These are phyloP conservation scores for Eulacestoma nigropectus DNA, from an alignment of 2,113 vertebrate species.

Conservation along the genomic window DNA sequence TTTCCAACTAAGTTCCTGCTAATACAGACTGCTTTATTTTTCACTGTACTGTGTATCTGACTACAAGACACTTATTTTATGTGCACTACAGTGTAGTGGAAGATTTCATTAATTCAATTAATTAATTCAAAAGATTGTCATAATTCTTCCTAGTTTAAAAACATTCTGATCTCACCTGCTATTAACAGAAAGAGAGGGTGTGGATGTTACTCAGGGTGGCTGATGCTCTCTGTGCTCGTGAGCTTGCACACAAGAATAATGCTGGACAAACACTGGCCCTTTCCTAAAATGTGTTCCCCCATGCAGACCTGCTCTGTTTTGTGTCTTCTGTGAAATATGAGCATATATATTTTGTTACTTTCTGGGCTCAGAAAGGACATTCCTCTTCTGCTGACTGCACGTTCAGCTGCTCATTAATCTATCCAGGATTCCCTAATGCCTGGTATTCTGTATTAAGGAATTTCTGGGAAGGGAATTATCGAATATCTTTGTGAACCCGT, in stretches of 20 bases:
- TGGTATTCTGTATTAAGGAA: neutral
- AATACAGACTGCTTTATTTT: neutral
- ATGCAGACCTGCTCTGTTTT: neutral
- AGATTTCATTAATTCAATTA: neutral
- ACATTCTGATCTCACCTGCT: neutral
- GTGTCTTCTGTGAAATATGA: neutral
- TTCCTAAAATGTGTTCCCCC: fast-evolving
- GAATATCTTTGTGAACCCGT: neutral
- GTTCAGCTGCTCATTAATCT: neutral
- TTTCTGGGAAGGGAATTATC: neutral
- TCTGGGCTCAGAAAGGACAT: neutral
- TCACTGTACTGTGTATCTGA: neutral
- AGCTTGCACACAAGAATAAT: neutral
- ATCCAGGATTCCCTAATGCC: neutral
- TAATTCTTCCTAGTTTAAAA: neutral
- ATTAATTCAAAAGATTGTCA: too few species aligned
- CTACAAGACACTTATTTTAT: neutral
- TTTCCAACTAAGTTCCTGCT: neutral
- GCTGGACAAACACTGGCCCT: fast-evolving
- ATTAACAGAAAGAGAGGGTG: neutral
- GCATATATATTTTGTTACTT: neutral
- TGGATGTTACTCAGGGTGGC: neutral
- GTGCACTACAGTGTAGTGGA: neutral
- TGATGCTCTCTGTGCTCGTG: neutral
- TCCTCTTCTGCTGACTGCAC: neutral